Evolutionary conservation across 2,888 invertebrate species (phyloP).

Genomic region (Tanaodytes sp.): DNA sequence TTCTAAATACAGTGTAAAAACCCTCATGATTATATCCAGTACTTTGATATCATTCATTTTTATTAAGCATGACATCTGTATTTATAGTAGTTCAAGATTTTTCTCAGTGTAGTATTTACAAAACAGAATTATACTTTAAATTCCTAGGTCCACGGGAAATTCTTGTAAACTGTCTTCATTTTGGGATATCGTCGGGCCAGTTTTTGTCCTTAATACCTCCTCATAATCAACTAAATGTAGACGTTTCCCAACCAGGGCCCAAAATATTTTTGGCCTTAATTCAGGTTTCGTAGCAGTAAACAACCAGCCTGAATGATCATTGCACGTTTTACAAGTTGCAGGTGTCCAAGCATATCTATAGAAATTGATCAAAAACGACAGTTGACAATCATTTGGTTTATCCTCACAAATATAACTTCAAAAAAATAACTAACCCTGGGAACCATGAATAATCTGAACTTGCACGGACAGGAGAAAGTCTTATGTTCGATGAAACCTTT

Average conservation of each 20-base stretch:
- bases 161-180: slow-evolving; percentile 20
- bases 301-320: slow-evolving; percentile 36
- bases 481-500: slow-evolving; percentile 39
- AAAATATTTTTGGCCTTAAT: slow-evolving; percentile 36
- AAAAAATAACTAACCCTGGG: slow-evolving; percentile 38
- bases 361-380: slow-evolving; percentile 8
- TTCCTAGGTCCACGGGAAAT: slow-evolving; percentile 7
- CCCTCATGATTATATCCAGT: no score
- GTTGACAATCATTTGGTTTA: neutral
- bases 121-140: slow-evolving; percentile 1
- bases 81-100: no score
- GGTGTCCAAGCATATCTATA: slow-evolving; percentile 39
- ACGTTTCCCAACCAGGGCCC: slow-evolving; percentile 40
- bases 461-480: slow-evolving; percentile 4
- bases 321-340: slow-evolving; percentile 22
- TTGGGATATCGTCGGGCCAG: neutral
- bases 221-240: slow-evolving; percentile 25
- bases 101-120: no score
- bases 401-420: neutral
- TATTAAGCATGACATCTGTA: no score
- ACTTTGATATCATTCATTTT: no score
- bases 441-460: slow-evolving; percentile 49
- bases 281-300: slow-evolving; percentile 30
- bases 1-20: no score
- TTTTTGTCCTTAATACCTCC: no score